Base-by-base conservation (phyloP, 2,888 invertebrate genomes). In the Liodrosophila aerea region DNA sequence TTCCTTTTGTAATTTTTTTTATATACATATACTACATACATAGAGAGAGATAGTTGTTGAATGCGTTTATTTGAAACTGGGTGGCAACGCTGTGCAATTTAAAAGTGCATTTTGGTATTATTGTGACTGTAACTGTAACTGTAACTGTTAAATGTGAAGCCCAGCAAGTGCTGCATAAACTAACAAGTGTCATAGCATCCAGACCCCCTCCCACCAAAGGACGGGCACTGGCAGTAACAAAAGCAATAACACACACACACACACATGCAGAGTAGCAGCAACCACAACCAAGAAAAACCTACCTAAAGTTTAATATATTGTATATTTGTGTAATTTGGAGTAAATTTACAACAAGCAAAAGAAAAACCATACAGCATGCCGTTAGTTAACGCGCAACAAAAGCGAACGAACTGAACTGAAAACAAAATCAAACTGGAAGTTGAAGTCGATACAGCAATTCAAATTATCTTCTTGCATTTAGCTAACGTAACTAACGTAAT, bases 221-320 rank as follows among this genome's bases (percentile, higher is more conserved):
- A 16, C 39, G 16, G n/a, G 11, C 39, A 11, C n/a, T 37, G 9
- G 18, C 15, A n/a, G 5, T 9, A 18, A 36, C 29, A 9, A 2
- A 12, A 49, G 52, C 44, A 54, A 7, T 7, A 18, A 56, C 36
- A 58, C 47, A 63, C 34, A 59, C 30, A 41, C 41, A 54, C 31
- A 31, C n/a, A 40, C 11, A 47, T 30, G 13, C 30, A 30, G 33
- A 43, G 41, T 18, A 47, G 46, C 40, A 58, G 31, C 37, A 58
- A 60, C 57, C 56, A 66, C 56, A 62, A 66, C 78, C 64, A 54
- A 64, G 64, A 78, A 62, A 46, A 76, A 65, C 78, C 77, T 77
- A 77, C 77, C 77, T 83, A 77, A 83, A 80, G 65, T 80, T 83
- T 78, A 76, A 69, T 49, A 62, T 64, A 71, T 64, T 76, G 59